Percentiles rank a stretch among this genome's conserved stretches.
These are phyloP conservation scores for Crotalus horridus DNA, from an alignment of 2,113 vertebrate species.

Conservation along the genomic window DNA sequence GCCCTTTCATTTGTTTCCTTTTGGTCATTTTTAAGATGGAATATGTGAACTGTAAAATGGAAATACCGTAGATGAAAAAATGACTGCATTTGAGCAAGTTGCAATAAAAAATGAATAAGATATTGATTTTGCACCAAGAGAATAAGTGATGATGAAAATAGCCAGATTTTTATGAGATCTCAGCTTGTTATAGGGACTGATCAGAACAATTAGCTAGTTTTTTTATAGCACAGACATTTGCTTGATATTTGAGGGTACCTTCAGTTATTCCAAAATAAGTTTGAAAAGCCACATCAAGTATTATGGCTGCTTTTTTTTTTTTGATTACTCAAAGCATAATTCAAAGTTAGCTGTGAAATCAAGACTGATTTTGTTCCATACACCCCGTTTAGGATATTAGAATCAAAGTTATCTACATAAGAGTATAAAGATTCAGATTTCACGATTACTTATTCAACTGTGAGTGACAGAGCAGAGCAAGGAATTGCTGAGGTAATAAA, in stretches of 20 bases:
- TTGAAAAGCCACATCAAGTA: slow-evolving; percentile 9
- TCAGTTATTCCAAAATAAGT: not conserved
- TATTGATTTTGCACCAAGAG: not conserved
- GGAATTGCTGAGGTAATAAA: not conserved
- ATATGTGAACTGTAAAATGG: not conserved
- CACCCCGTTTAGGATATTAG: not conserved
- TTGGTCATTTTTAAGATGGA: not conserved
- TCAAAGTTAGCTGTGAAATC: not conserved
- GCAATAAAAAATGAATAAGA: not conserved
- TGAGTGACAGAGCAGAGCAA: slow-evolving; percentile 20
- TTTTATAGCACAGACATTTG: not conserved
- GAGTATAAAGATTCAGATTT: not conserved
- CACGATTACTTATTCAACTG: not conserved
- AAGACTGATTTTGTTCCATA: not conserved
- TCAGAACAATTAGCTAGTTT: not conserved
- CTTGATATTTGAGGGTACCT: not conserved
- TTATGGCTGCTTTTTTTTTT: not conserved
- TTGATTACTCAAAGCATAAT: not conserved
- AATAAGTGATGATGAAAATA: not conserved
- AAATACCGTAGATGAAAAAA: not conserved
- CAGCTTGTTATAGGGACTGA: not conserved
- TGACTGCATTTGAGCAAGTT: not conserved
- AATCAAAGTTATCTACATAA: not conserved
- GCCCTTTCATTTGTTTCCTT: not conserved
- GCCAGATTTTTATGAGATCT: not conserved